phyloP scores from a whole-genome alignment of 2,888 invertebrate genomes.

The Watsonalla cultraria region DNA sequence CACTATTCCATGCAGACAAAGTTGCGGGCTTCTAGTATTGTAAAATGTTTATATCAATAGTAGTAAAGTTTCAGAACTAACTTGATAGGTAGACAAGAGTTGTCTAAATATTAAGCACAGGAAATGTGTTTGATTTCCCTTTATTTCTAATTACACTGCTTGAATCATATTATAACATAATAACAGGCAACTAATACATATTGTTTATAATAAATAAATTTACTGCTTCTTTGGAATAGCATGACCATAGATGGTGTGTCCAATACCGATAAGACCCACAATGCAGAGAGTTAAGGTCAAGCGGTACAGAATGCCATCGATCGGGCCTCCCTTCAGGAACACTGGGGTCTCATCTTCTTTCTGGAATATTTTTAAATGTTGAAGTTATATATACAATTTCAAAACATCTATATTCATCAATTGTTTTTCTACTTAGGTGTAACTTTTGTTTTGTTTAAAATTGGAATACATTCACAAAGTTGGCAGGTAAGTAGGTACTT shows the following conservation, averaged over 20 bases:
- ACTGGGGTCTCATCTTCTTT: conserved; percentile 78
- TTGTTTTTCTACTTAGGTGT: too few species aligned
- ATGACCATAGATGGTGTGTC: conserved; percentile 55
- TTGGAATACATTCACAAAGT: too few species aligned
- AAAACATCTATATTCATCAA: too few species aligned
- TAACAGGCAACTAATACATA: conserved; percentile 50
- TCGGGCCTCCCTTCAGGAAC: conserved; percentile 78
- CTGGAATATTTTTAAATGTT: conserved; percentile 48
- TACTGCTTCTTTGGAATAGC: conserved; percentile 61
- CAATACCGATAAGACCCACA: conserved; percentile 53
- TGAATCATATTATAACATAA: conserved; percentile 26
- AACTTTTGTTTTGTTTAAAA: neutral
- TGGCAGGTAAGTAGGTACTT: neutral
- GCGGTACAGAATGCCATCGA: conserved; percentile 70
- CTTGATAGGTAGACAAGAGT: too few species aligned
- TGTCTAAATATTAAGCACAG: neutral
- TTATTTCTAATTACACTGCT: conserved; percentile 49
- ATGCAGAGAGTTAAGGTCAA: conserved; percentile 60
- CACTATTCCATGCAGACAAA: too few species aligned
- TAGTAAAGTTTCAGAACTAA: too few species aligned
- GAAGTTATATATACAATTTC: too few species aligned
- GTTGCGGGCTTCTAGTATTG: too few species aligned
- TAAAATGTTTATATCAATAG: too few species aligned
- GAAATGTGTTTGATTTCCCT: conserved; percentile 19
- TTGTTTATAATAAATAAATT: conserved; percentile 28